A percentile compares a stretch with the other conserved stretches of the same genome.
Evolutionary conservation across 1,140 invertebrate species (phyloP).

Genomic region (Halesus radiatus): DNA sequence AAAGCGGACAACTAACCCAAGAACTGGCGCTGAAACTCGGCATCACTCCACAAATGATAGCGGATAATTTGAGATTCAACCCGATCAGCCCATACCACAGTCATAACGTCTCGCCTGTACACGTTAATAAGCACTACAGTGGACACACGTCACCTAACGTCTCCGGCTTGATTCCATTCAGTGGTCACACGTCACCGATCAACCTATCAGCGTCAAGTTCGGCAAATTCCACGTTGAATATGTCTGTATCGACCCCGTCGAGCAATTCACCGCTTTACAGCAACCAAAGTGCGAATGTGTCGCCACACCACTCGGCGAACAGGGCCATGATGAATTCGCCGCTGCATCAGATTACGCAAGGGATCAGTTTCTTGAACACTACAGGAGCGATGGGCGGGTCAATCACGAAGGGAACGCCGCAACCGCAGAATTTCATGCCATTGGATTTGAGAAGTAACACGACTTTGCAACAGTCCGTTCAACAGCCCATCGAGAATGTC

Average conservation of each 20-base stretch:
- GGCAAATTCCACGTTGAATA: conserved; percentile 48
- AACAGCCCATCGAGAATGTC: conserved; percentile 56
- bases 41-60: conserved; percentile 54
- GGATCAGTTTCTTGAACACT: conserved; percentile 75
- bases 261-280: conserved; percentile 49
- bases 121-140: conserved; percentile 56
- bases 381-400: conserved; percentile 73
- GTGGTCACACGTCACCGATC: conserved; percentile 46
- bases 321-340: conserved; percentile 48
- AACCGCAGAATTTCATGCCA: conserved; percentile 65
- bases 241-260: conserved; percentile 39
- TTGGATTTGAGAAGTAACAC: conserved; percentile 67
- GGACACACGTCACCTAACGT: conserved; percentile 60
- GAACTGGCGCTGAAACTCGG: conserved; percentile 64
- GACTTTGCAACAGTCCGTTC: conserved; percentile 55
- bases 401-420: conserved; percentile 81
- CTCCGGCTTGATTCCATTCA: conserved; percentile 15
- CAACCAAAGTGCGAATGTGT: conserved; percentile 51
- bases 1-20: conserved; percentile 65
- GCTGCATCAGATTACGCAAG: conserved; percentile 69
- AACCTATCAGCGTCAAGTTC: conserved; percentile 48
- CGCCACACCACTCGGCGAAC: conserved; percentile 42
- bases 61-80: conserved; percentile 48
- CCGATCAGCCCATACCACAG: conserved; percentile 47
- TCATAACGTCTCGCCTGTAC: conserved; percentile 53